Base-by-base conservation (phyloP, 2,113 vertebrate species). In the Elephantulus edwardii region DNA sequence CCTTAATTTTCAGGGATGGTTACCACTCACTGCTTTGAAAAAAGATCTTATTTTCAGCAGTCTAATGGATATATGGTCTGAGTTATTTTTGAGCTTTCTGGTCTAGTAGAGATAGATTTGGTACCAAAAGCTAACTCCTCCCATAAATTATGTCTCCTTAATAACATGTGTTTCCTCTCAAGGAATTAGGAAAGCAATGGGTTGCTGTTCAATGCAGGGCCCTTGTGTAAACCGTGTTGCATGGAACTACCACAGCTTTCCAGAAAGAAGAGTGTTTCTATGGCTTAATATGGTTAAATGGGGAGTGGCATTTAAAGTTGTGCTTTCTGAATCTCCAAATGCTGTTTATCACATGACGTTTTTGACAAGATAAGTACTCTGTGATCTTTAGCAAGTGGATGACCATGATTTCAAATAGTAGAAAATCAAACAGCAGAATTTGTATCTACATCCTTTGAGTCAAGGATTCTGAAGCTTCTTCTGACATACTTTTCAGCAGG, bases 1-100 rank as follows among this genome's bases (percentile, higher is more conserved):
- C 94, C 94, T 95, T 91, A 80, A 78, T 93, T 96, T 97, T 92
- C 93, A 92, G 86, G 84, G 44, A 44, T 62, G 17, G 13, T 96
- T 95, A 71, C 71, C 93, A 56, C 82, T 96, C 78, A 66, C 72
- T 54, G 64, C 84, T 94, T 71, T 83, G 85, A 91, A 80, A 92
- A 79, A 50, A 95, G 85, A n/a, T 40, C 83, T 83, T 79, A 81
- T 84, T 94, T 97, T 95, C 93, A 95, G n/a, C 66, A 52, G 33
- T 79, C 87, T 70, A 84, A 81, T 64, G 95, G 87, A 92, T 90
- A 72, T 24, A 8, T 0, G 7, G n/a, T 87, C 16, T 0, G 0
- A 79, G 83, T 33, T 64, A 16, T 78, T 71, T 68, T 74, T 54
- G 48, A 93, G 78, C 26, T 76, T 68, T 88, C 54, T 64, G 26